phyloP scores from a whole-genome alignment of 2,888 invertebrate genomes.

The Nesidiocoris tenuis region DNA sequence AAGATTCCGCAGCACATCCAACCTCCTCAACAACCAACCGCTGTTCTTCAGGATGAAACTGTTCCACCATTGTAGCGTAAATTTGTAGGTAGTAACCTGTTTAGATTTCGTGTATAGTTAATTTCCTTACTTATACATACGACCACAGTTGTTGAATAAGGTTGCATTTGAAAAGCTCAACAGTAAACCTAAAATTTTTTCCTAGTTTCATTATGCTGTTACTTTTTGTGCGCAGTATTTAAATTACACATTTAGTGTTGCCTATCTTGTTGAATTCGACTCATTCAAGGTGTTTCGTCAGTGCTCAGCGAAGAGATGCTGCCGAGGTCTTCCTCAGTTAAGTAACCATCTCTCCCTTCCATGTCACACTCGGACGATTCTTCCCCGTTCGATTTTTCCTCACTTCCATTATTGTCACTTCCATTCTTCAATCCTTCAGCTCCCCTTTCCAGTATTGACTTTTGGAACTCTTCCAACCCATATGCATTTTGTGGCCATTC shows the following conservation, averaged over 20 bases:
- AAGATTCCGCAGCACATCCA: constrained; percentile 29
- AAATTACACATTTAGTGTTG: no score
- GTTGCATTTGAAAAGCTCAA: no score
- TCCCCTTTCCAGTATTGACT: not conserved
- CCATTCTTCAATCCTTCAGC: not conserved
- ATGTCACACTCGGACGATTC: not conserved
- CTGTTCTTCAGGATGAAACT: no score
- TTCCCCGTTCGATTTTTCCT: not conserved
- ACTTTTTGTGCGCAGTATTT: no score
- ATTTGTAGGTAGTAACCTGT: no score
- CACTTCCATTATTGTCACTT: not conserved
- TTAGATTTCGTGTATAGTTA: no score
- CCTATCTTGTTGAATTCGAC: no score
- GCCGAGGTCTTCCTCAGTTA: not conserved
- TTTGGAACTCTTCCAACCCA: not conserved
- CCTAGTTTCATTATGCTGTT: no score
- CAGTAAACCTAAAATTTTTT: no score
- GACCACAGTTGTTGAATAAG: no score
- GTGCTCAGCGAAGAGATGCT: not conserved
- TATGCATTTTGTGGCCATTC: constrained; percentile 1
- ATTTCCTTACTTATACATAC: no score
- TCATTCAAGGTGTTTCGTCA: not conserved
- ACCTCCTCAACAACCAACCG: constrained; percentile 1
- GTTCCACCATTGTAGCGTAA: no score
- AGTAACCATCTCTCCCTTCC: not conserved